These are phyloP conservation scores for Stenoptilia bipunctidactyla DNA, from an alignment of 2,888 invertebrate genomes.

Conservation along the genomic window DNA sequence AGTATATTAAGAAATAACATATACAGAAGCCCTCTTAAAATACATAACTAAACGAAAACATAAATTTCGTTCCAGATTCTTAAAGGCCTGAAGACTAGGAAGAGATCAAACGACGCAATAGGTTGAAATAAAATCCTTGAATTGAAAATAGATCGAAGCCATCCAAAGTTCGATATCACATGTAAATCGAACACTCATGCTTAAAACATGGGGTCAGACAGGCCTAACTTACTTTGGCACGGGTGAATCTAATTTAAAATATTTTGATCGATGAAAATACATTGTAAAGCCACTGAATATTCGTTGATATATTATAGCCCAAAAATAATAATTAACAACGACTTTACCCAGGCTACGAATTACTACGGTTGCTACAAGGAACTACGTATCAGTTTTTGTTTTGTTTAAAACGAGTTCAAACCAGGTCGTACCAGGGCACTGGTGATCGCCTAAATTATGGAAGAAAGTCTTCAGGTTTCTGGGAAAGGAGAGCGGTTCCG, in stretches of 20 bases:
- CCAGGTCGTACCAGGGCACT: not conserved
- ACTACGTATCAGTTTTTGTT: too few species aligned
- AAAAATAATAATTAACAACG: too few species aligned
- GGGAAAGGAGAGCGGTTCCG: slow-evolving; percentile 37
- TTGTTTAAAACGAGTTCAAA: too few species aligned
- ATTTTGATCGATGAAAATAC: too few species aligned
- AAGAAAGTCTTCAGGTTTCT: slow-evolving; percentile 28
- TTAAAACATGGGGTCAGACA: slow-evolving; percentile 10
- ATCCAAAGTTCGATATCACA: slow-evolving; percentile 40
- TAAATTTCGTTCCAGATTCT: not conserved
- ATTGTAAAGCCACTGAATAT: too few species aligned
- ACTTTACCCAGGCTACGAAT: not conserved
- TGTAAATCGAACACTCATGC: slow-evolving; percentile 26
- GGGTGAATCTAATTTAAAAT: too few species aligned
- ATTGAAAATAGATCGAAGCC: slow-evolving; percentile 28
- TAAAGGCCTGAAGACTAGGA: not conserved
- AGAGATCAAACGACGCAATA: not conserved
- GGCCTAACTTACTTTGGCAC: not conserved
- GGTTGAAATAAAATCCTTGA: slow-evolving; percentile 29
- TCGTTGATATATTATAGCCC: too few species aligned
- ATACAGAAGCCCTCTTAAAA: too few species aligned
- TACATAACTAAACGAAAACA: too few species aligned
- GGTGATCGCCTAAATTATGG: too few species aligned
- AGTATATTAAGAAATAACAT: too few species aligned
- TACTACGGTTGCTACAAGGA: slow-evolving; percentile 6